Evolutionary conservation across 2,797 vertebrate species (phyloP), one percentile per base, ranked within the genome.

Genomic region (Eidolon dupreanum): DNA sequence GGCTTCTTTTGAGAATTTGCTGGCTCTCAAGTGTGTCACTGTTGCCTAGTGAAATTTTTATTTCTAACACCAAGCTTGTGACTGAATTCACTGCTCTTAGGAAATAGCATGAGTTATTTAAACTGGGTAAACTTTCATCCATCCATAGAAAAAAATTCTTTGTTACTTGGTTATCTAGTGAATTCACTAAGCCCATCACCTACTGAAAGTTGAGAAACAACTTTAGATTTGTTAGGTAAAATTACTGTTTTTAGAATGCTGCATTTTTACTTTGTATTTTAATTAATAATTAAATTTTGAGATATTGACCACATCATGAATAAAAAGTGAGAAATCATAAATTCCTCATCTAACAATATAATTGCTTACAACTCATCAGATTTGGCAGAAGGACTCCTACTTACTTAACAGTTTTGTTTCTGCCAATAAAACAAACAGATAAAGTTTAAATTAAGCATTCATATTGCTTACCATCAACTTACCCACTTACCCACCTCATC

Each of bases 21-120:
- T 98, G 92, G 91, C 65, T 98, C 86, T 98, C 94, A 94, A 59
- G 97, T 98, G 70, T 96, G 92, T 98, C 97, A 94, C 90, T 97
- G 85, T 96, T 98, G 90, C 75, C 95, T 89, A 63, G 88, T 97
- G 93, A 98, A 98, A 97, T 97, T 98, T 97, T 98, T 97, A 97
- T 90, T 70, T 84, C 79, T 43, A 86, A 51, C 66, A 43, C 33
- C 51, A 93, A 85, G 84, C 38, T 90, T 96, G 85, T 96, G 84
- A 63, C 68, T 17, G 66, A 83, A 82, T 92, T 89, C 75, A 93
- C 61, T 96, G 86, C 53, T 88, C 0, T 53, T 87, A 68, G 85
- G 17, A 65, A 96, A 63, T 93, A 2, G 8, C 77, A 57, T 74
- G 31, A 31, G 5, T 28, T 87, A 66, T 96, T 93, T 92, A 78